A percentile compares a stretch with the other conserved stretches of the same genome.
phyloP scores from a whole-genome alignment of 30 jellyfish, hydroid and myxozoan species.

The Aurelia sp. region DNA sequence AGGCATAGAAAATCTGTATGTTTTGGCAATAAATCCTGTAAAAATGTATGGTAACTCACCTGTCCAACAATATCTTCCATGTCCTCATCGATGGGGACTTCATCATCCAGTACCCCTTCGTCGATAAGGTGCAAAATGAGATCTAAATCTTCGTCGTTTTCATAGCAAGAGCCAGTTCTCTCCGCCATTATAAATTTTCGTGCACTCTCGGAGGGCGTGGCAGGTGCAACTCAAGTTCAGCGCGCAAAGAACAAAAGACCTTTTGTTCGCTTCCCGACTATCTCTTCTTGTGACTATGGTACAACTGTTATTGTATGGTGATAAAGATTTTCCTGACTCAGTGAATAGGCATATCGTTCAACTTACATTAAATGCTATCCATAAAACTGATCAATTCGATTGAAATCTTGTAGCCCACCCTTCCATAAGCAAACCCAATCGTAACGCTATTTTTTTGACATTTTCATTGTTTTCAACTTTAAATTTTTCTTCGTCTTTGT shows the following conservation, averaged over 20 bases:
- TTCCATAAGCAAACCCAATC: too few species aligned
- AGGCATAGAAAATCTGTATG: neutral
- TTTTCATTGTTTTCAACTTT: too few species aligned
- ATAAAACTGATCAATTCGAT: too few species aligned
- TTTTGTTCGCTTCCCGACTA: neutral
- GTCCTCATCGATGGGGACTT: conserved; percentile 5
- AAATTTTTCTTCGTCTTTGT: too few species aligned
- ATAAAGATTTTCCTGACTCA: too few species aligned
- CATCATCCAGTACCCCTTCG: neutral
- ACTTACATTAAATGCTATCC: too few species aligned
- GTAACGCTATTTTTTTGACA: too few species aligned
- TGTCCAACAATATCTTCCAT: neutral
- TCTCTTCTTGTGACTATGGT: neutral
- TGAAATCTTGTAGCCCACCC: too few species aligned
- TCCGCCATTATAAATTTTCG: neutral
- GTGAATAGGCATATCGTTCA: too few species aligned
- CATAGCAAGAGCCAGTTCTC: neutral
- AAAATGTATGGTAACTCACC: neutral
- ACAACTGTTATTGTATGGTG: too few species aligned
- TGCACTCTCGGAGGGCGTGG: conserved; percentile 28
- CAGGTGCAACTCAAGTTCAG: conserved; percentile 11
- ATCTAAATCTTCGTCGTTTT: neutral
- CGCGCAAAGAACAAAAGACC: neutral
- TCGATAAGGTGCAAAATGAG: neutral
- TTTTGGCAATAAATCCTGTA: neutral